Evolutionary conservation across 2,113 vertebrate species (phyloP).

Genomic region (Pygoscelis antarcticus): DNA sequence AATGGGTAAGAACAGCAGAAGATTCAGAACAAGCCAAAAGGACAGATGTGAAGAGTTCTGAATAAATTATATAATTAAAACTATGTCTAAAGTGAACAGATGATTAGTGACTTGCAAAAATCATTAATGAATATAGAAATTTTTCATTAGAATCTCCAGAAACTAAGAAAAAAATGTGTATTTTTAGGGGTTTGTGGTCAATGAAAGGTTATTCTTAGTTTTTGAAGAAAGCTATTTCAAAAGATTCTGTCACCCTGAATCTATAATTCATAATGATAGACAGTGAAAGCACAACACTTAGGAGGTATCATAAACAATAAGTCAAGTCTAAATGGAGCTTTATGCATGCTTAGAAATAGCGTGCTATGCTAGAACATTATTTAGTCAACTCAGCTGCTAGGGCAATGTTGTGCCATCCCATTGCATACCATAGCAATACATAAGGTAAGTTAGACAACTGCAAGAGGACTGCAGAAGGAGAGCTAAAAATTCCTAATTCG

Average conservation of each 20-base stretch:
- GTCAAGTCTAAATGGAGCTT: neutral
- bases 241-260: neutral
- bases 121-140: neutral
- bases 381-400: neutral
- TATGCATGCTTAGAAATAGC: neutral
- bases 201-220: neutral
- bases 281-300: neutral
- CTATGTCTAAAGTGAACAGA: neutral
- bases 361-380: neutral
- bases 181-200: neutral
- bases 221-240: neutral
- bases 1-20: neutral
- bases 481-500: neutral
- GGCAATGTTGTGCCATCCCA: rapidly evolving
- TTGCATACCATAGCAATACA: neutral
- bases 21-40: neutral
- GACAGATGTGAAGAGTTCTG: neutral
- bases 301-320: neutral
- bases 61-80: neutral
- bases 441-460: neutral
- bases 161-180: neutral
- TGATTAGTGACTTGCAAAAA: neutral
- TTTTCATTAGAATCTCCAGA: neutral
- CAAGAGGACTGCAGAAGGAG: neutral
- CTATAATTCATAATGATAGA: neutral